Conservation (phyloP, 2,113 vertebrate genomes). For the Centrocercus urophasianus region DNA sequence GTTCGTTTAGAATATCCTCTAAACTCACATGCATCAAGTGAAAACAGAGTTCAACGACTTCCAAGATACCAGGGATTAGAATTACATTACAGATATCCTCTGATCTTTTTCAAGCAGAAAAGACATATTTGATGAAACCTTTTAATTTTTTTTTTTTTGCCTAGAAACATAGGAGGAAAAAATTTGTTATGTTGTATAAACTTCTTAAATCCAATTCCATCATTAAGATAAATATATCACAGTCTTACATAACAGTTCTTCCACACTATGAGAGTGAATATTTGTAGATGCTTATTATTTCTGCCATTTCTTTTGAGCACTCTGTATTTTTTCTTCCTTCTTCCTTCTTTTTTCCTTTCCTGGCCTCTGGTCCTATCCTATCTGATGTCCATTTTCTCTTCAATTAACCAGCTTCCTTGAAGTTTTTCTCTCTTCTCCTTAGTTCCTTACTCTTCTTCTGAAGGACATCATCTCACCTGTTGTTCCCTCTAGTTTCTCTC, state of each 20-base stretch:
- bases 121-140: background rate
- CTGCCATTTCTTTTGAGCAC: background rate
- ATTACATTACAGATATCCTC: background rate
- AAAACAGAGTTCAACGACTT: background rate
- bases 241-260: constrained; percentile 5
- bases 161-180: background rate
- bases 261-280: background rate
- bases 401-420: background rate
- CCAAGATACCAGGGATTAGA: background rate
- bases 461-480: background rate
- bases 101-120: background rate
- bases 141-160: background rate
- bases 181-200: background rate
- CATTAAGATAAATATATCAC: constrained; percentile 25
- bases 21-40: background rate
- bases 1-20: background rate
- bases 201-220: background rate
- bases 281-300: background rate
- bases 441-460: background rate
- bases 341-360: background rate
- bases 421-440: background rate
- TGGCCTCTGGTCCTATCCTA: background rate
- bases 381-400: background rate
- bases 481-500: background rate
- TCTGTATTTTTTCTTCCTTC: background rate